Base-by-base conservation (phyloP, 2,888 invertebrate species). In the Piscicola geometra region DNA sequence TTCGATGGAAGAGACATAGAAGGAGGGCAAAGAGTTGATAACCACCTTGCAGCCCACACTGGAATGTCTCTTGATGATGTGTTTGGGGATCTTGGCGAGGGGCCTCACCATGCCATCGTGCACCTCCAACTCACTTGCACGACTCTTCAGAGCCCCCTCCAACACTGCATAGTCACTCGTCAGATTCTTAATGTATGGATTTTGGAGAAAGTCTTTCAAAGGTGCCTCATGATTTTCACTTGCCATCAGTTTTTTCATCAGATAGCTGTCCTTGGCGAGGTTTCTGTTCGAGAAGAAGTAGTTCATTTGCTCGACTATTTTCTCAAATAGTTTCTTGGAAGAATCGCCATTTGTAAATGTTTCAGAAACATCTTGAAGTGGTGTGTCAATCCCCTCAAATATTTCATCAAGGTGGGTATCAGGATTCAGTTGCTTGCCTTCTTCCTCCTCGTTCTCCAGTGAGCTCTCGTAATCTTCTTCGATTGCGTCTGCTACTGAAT, bases 161-260 rank as follows among this genome's bases (percentile, higher is more conserved):
- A 96, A 94, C 32, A 92, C 92, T 79, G 93, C 89, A 92, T 94
- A 96, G 84, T 96, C 95, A 84, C 93, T 92, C 21, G 94, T 93
- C 76, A 96, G 87, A 82, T 94, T 93, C 82, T 96, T 95, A 66
- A 97, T 94, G 78, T 94, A 90, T 84, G 95, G 94, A 85, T 97
- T 95, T 83, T 94, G 94, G 21, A 95, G 93, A 80, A 97, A 93
- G 76, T 97, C 88, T 85, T 96, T 97, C 74, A 97, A 88, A 75
- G 93, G 94, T 25, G 97, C 95, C 86, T 91, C 96, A 30, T 96
- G 96, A 86, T 94, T 94, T 86, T 94, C 95, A 86, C 96, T 95
- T 75, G 95, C 89, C 76, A 93, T 90, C 32, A 96, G 94, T 84
- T 96, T 96, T 85, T 97, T 97, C 79, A 96, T 86, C 68, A 97